Conservation (phyloP, 2,888 invertebrate species). For the Cephus runcator region DNA sequence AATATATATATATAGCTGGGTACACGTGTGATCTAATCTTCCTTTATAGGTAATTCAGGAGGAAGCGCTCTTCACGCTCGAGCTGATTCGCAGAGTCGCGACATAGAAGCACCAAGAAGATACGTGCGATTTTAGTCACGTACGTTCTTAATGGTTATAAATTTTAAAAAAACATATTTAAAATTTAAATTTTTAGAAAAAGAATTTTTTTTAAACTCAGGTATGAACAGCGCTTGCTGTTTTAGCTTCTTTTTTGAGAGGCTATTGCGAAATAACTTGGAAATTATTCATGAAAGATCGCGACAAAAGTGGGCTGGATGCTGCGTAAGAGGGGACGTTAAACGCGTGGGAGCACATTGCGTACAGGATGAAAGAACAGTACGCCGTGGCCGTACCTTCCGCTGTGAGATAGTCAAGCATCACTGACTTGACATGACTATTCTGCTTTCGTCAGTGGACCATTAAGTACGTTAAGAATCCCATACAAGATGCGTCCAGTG, state of each 20-base stretch:
- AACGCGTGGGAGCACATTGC: constrained; percentile 25
- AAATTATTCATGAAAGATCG: constrained; percentile 36
- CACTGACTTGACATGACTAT: constrained; percentile 20
- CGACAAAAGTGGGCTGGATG: constrained; percentile 18
- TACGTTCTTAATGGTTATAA: not conserved
- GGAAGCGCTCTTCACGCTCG: not conserved
- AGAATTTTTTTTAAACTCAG: not conserved
- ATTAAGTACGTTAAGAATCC: constrained; percentile 7
- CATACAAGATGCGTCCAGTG: not conserved
- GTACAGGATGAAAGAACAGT: constrained; percentile 17
- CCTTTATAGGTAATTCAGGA: not conserved
- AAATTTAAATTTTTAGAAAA: not conserved
- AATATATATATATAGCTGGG: not conserved
- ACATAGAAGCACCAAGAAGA: not conserved
- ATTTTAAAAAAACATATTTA: not conserved
- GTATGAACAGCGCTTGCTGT: not conserved
- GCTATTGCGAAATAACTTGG: not conserved
- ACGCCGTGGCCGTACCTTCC: constrained; percentile 1
- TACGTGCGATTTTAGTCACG: not conserved
- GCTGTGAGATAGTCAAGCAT: constrained; percentile 24
- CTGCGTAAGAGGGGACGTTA: constrained; percentile 22
- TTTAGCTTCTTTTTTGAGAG: not conserved
- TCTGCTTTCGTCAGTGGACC: constrained; percentile 10
- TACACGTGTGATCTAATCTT: not conserved
- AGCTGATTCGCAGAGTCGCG: not conserved